phyloP scores from a whole-genome alignment of 2,797 vertebrate species.

The Otus scops region DNA sequence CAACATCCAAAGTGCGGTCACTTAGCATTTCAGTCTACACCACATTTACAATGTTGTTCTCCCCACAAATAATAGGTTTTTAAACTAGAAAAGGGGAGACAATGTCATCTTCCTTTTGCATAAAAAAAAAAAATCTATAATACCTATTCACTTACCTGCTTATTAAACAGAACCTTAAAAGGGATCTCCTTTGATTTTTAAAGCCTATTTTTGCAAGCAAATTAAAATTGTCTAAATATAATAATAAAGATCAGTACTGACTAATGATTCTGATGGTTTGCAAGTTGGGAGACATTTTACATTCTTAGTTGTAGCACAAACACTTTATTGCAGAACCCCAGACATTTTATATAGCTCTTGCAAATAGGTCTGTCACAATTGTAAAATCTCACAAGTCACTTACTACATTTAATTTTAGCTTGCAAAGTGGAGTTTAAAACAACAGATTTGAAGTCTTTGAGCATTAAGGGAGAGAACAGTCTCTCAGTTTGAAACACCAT shows the following conservation, averaged over 20 bases:
- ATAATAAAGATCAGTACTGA: not conserved
- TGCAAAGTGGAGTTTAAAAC: not conserved
- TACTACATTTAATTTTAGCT: not conserved
- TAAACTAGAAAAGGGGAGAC: not conserved
- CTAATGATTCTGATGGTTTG: not conserved
- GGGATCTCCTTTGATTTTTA: not conserved
- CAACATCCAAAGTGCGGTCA: not conserved
- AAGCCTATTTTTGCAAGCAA: not conserved
- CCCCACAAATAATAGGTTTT: not conserved
- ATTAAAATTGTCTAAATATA: not conserved
- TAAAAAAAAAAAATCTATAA: not conserved
- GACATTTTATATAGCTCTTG: not conserved
- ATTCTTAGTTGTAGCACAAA: not conserved
- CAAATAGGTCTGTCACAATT: not conserved
- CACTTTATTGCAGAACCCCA: not conserved
- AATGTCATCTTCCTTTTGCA: not conserved
- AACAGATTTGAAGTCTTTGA: not conserved
- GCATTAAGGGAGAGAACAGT: not conserved
- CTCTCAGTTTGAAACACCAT: not conserved
- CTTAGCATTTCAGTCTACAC: not conserved
- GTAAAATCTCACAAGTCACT: not conserved
- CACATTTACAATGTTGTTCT: not conserved
- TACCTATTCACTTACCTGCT: not conserved
- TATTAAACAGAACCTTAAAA: not conserved
- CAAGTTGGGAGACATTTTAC: not conserved